Conservation (phyloP, 2,797 vertebrate genomes). For the Oryzias dopingdopingensis region DNA sequence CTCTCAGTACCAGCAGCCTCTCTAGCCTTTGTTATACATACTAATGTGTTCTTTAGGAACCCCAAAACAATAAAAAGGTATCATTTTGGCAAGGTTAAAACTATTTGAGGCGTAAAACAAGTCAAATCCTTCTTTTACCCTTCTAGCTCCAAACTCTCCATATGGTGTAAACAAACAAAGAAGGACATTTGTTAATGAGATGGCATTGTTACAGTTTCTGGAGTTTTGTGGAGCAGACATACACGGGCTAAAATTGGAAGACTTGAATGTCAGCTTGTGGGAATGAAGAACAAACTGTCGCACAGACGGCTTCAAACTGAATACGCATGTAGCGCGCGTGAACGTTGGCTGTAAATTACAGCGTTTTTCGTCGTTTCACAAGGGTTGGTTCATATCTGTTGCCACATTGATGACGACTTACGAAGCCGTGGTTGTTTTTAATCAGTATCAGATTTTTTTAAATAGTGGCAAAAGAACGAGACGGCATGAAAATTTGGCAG, state of each 20-base stretch:
- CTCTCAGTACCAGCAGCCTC: slow-evolving; percentile 6
- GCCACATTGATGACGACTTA: slow-evolving; percentile 23
- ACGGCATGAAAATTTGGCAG: slow-evolving; percentile 1
- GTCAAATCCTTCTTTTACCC: slow-evolving; percentile 41
- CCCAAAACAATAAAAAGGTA: slow-evolving; percentile 21
- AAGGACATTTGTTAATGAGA: slow-evolving; percentile 59
- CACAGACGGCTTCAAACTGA: slow-evolving; percentile 14
- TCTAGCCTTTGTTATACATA: slow-evolving; percentile 29
- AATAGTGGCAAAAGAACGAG: neutral
- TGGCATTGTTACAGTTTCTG: slow-evolving; percentile 43
- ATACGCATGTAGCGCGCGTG: neutral
- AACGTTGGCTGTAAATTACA: slow-evolving; percentile 9
- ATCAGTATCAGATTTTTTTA: neutral
- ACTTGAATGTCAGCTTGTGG: slow-evolving; percentile 27
- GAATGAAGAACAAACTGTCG: slow-evolving; percentile 27
- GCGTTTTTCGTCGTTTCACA: slow-evolving; percentile 10
- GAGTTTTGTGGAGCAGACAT: slow-evolving; percentile 32
- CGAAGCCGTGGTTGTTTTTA: slow-evolving; percentile 13
- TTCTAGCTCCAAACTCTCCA: slow-evolving; percentile 48
- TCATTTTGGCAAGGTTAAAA: slow-evolving; percentile 53
- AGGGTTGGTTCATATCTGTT: slow-evolving; percentile 3
- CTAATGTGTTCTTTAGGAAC: slow-evolving; percentile 33
- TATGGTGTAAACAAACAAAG: slow-evolving; percentile 61
- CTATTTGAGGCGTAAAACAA: slow-evolving; percentile 46
- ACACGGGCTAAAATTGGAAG: slow-evolving; percentile 21